Conservation (phyloP, 2,888 invertebrate species). For the Metalampra italica region DNA sequence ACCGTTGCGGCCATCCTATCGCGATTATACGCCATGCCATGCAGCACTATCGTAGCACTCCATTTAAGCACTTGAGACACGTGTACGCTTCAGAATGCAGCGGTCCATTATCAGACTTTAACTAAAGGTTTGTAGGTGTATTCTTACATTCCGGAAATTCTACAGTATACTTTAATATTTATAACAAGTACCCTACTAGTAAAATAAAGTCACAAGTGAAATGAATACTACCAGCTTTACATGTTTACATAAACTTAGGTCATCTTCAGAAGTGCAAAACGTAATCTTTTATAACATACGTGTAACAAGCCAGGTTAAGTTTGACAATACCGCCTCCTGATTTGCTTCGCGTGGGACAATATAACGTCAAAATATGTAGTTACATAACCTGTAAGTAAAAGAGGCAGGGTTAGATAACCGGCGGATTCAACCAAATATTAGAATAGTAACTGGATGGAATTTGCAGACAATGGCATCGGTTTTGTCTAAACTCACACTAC, state of each 20-base stretch:
- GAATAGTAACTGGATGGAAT: background rate
- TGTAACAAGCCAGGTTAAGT: no score
- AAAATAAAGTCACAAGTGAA: no score
- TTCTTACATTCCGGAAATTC: no score
- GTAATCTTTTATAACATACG: background rate
- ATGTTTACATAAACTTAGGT: background rate
- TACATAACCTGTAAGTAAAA: background rate
- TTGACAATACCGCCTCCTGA: no score
- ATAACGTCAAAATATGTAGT: no score
- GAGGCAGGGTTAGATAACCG: background rate
- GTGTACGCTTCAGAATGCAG: slow-evolving; percentile 1
- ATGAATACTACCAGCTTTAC: no score
- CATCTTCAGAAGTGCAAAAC: background rate
- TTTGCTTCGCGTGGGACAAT: background rate
- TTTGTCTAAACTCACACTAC: no score
- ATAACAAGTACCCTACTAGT: no score
- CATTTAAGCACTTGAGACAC: slow-evolving; percentile 11
- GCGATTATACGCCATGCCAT: slow-evolving; percentile 18
- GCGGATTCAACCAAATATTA: background rate
- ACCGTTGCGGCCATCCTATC: slow-evolving; percentile 8
- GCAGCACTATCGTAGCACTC: slow-evolving; percentile 22
- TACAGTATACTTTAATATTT: no score
- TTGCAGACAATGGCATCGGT: background rate
- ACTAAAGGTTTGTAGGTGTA: slow-evolving; percentile 7
- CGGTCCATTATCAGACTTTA: background rate